phyloP scores from a whole-genome alignment of 2,797 vertebrate genomes.

The Australoheros facetus region DNA sequence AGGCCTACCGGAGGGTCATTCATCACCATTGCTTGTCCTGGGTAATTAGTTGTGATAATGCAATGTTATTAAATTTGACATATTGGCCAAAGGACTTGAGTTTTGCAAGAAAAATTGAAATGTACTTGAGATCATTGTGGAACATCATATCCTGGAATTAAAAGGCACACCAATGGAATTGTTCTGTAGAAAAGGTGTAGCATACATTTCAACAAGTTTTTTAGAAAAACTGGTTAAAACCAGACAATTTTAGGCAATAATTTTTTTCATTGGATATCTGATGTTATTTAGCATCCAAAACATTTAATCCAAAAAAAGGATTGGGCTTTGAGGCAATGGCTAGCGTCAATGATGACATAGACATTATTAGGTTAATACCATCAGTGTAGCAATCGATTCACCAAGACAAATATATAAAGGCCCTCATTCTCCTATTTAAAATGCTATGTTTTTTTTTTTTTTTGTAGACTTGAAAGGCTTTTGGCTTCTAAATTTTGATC shows the following conservation, averaged over 20 bases:
- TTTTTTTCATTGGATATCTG: background rate
- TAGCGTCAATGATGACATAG: background rate
- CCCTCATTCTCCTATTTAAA: background rate
- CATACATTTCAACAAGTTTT: background rate
- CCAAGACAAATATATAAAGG: background rate
- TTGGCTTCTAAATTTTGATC: background rate
- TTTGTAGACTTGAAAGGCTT: background rate
- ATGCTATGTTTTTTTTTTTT: no score
- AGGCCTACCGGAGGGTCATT: conserved; percentile 55
- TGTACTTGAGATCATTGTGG: background rate
- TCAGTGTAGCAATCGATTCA: background rate
- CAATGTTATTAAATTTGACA: background rate
- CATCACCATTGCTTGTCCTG: conserved; percentile 55
- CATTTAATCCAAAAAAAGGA: background rate
- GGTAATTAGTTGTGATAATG: conserved; percentile 59
- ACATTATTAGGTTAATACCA: background rate
- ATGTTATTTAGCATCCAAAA: background rate
- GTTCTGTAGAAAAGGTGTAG: background rate
- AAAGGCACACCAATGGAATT: background rate
- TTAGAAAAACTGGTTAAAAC: background rate
- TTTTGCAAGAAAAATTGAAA: background rate
- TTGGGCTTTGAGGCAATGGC: background rate
- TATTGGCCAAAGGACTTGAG: background rate
- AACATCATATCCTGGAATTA: background rate
- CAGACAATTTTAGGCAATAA: background rate